Base-by-base conservation (phyloP, 2,113 vertebrate genomes). In the Lepisosteus osseus region DNA sequence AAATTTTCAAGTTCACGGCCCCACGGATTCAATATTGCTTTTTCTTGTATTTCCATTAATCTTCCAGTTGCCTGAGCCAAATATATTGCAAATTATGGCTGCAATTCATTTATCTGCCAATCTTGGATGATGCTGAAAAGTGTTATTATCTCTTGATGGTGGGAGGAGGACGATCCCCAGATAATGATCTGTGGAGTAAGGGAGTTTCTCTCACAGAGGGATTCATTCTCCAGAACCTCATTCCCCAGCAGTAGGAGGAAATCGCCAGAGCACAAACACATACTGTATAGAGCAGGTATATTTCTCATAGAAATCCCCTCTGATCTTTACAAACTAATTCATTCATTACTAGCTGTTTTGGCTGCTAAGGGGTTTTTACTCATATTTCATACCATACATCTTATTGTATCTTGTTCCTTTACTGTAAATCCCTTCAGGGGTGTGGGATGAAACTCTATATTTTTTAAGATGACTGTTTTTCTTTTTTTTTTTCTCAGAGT, bases 21-120 rank as follows among this genome's bases (percentile, higher is more conserved):
- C 62, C 4, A 13, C 4, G 62, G 17, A 64, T 64, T 64, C 62
- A 64, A 64, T 64, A 64, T 64, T 42, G 62, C 17, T 64, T 42
- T 64, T 13, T 17, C 62, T 6, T 64, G 62, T 64, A 64, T 40
- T 64, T 64, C 62, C 62, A 64, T 64, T 64, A 64, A 15, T 64
- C 62, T 64, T 29, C 13, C 62, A 64, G 17, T 64, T 64, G 41
- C 40, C 41, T 7, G 62, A 40, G 62, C 17, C 62, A 42, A 64
- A 59, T 59, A 59, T 59, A 59, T 59, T 59, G 56, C 56, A 59
- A 59, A 59, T 59, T 59, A 59, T 59, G 62, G 62, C 62, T 42
- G 17, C 17, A 64, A 42, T 64, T 64, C 1, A 64, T 64, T 42
- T 9, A 64, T 40, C 17, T 29, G 62, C 62, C 41, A 42, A 7